Conservation (phyloP, 2,113 vertebrate species). For the Orthonyx spaldingii region DNA sequence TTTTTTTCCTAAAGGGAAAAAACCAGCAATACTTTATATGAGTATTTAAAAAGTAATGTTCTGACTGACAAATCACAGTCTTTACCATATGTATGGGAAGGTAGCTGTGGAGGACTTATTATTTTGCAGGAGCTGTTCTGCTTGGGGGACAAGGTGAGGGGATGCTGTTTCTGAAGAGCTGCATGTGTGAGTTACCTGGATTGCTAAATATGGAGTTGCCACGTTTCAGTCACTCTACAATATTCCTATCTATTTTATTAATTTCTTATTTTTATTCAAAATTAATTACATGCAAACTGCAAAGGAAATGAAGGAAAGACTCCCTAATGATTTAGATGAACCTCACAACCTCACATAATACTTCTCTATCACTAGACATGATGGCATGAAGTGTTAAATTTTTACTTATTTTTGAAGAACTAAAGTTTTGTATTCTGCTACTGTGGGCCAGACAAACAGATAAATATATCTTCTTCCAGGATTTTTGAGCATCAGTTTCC, state of each 20-base stretch:
- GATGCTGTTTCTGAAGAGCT: neutral
- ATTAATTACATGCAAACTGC: neutral
- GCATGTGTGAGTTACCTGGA: neutral
- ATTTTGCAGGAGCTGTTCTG: neutral
- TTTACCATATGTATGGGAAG: neutral
- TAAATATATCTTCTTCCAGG: neutral
- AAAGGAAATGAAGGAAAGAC: neutral
- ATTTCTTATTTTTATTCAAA: neutral
- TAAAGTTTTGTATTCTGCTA: neutral
- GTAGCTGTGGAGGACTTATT: neutral
- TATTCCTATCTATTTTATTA: neutral
- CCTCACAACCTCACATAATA: neutral
- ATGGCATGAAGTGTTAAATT: neutral
- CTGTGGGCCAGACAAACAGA: neutral
- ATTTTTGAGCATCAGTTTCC: neutral
- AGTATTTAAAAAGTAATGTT: neutral
- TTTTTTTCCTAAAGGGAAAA: neutral
- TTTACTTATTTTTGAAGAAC: neutral
- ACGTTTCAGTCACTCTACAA: neutral
- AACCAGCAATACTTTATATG: neutral
- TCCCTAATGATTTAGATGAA: neutral
- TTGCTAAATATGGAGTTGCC: neutral
- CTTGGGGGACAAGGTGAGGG: neutral
- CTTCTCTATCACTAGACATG: neutral
- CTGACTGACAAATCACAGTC: neutral